Evolutionary conservation across 2,888 invertebrate genomes (phyloP), one percentile per base, ranked within the genome.

Genomic region (Frankliniella intonsa): DNA sequence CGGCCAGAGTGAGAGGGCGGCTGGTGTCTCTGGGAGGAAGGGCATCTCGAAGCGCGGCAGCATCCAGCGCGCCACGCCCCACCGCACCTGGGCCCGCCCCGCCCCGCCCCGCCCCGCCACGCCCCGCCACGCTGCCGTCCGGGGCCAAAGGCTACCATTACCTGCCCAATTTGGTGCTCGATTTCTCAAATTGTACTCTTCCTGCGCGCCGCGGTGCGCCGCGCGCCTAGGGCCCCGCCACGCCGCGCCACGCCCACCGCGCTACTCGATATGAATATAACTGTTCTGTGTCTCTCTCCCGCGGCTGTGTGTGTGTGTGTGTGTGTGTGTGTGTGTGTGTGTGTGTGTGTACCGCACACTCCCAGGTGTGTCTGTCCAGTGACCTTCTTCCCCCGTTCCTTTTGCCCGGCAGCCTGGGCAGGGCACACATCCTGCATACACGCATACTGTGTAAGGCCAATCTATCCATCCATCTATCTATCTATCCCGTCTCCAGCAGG

Each of bases 111-210:
- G 55, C 55, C 14, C 55, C 51, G 51, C 55, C 3, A 19, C 19
- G 55, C 55, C 19, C 62, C 62, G 12, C 5, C 55, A 5, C 62
- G 55, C 55, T 17, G 17, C 55, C 55, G 69, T 76, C 69, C 69
- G 25, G 69, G 69, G 69, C 69, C 69, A 76, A 76, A 76, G 69
- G 69, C 69, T 76, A 76, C 69, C 69, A 76, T 76, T 76, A 76
- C 69, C 69, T 25, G 69, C 69, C 69, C 69, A 76, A 76, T 76
- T 76, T 76, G 69, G 69, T 76, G 69, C 69, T 76, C 69, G 69
- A 76, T 76, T 76, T 76, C 69, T 76, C 69, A 76, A 76, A 76
- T 76, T 76, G 69, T 76, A 76, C 69, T 76, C 69, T 76, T 76
- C 69, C 69, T 76, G 69, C 69, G 69, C 69, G 69, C 69, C 11